phyloP scores from a whole-genome alignment of 2,797 vertebrate species.

The Pseudochirops corinnae region DNA sequence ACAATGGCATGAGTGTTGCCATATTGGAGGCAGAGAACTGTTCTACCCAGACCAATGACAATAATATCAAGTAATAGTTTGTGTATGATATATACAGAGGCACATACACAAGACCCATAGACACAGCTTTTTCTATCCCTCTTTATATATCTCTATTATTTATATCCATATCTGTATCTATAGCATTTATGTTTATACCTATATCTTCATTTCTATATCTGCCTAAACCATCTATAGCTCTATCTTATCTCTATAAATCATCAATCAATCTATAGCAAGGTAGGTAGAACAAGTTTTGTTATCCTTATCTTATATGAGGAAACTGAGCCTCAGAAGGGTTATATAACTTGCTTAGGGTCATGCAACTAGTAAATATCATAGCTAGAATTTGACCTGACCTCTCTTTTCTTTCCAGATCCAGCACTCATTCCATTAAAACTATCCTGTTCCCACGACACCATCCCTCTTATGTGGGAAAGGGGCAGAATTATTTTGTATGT shows the following conservation, averaged over 20 bases:
- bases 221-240: neutral
- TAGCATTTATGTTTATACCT: neutral
- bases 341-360: neutral
- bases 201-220: neutral
- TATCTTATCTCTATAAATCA: neutral
- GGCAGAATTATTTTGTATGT: neutral
- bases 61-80: neutral
- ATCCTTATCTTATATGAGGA: neutral
- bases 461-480: neutral
- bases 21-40: neutral
- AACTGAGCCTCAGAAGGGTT: neutral
- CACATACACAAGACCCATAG: neutral
- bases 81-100: neutral
- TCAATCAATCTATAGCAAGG: neutral
- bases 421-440: neutral
- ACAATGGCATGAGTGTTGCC: neutral
- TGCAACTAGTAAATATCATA: neutral
- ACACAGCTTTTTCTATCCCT: neutral
- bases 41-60: neutral
- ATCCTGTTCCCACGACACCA: neutral
- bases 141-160: neutral
- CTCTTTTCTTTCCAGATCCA: neutral
- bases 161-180: neutral
- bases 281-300: neutral
- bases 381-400: neutral